Base-by-base conservation (phyloP, 2,797 vertebrate species). In the Odontamblyopus lacepedii region DNA sequence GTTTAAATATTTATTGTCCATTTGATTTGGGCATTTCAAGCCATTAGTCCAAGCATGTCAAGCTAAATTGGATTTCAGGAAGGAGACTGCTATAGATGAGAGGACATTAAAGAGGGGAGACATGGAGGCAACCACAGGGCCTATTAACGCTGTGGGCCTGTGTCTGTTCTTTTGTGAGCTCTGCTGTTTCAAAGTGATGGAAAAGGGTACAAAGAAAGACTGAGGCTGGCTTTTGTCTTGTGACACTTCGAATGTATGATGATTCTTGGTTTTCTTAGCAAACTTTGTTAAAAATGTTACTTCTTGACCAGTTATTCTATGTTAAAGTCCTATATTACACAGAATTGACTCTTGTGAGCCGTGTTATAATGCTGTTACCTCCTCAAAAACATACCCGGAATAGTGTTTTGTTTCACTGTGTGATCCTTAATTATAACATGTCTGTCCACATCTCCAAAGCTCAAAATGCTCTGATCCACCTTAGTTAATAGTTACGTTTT, bases 81-180 rank as follows among this genome's bases (percentile, higher is more conserved):
- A 67, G 60, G 66, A 78, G 78, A 82, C 72, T 59, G 65, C 73
- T 50, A 19, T 62, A 74, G 74, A 88, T 85, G 75, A 82, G 76
- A 74, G 67, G 79, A 85, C 67, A 84, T 74, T 82, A 78, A 83
- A 78, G 75, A 69, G 57, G 69, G 69, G 74, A 82, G 75, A 82
- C 69, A 41, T 13, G 74, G 41, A 67, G 79, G 67, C 61, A 60
- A 76, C 68, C 59, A 75, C 69, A 56, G 73, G 69, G 73, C 65
- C 73, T 69, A 80, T 88, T 84, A 83, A 74, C 13, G 63, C 77
- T 63, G 81, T 82, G 77, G 81, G 53, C 56, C 75, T 75, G 83
- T 80, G 82, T 84, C 85, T 81, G 78, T 81, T 83, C 78, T 70
- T 73, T 77, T 87, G 75, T 68, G 70, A 78, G 74, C 56, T 74